Base-by-base conservation (phyloP, 2,797 vertebrate species). In the Austrolebias charrua region DNA sequence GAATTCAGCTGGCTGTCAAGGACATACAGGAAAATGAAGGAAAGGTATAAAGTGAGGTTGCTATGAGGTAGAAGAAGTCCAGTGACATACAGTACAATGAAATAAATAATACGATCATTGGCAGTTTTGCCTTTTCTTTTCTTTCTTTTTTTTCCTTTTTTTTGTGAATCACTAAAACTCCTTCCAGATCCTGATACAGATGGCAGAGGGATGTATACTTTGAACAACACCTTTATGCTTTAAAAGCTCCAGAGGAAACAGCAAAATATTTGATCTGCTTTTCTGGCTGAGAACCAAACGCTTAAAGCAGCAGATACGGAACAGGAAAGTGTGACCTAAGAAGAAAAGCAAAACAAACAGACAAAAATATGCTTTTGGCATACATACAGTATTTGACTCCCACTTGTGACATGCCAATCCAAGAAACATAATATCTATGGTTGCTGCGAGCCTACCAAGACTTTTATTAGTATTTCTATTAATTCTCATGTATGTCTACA, bases 201-300 rank as follows among this genome's bases (percentile, higher is more conserved):
- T 82, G 55, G 71, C 60, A 68, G 45, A 56, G 63, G 50, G 48
- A 61, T 67, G 59, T 52, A 55, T 63, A 80, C 57, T 55, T n/a
- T 15, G 62, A 59, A 49, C 58, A 78, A 49, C 54, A 72, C 68
- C 75, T 72, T 66, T 56, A 77, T 74, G 63, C 72, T 78, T 73
- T 55, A 69, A 77, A 84, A 63, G 70, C 74, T 77, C 78, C 6
- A 15, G 75, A 84, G 81, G 50, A 83, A 79, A 58, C 33, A 1
- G 1, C 47, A 69, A 48, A 68, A 52, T 46, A 80, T 60, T 58
- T 58, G 70, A 82, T 78, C 48, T 50, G 62, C 55, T 47, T 55
- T 48, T 43, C 79, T 85, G 83, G 80, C 79, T 75, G 15, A 44
- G 50, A 74, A 60, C 66, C 66, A 82, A 78, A 64, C 50, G 68